phyloP scores from a whole-genome alignment of 2,888 invertebrate species.

The Lasiommata megera region DNA sequence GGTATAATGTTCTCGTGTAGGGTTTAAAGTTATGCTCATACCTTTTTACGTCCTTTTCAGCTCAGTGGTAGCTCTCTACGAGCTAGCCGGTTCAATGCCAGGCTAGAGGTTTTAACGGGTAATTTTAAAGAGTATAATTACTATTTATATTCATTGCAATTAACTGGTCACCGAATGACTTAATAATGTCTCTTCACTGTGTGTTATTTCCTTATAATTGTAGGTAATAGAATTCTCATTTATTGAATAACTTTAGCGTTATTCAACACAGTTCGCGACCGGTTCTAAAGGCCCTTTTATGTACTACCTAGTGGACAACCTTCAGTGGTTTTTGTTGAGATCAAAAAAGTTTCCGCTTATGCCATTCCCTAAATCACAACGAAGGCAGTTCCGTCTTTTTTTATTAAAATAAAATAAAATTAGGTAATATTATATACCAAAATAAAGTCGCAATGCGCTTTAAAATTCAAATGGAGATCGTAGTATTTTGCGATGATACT shows the following conservation, averaged over 20 bases:
- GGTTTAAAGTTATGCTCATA: slow-evolving; percentile 30
- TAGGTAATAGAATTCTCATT: slow-evolving; percentile 39
- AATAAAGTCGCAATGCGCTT: slow-evolving; percentile 6
- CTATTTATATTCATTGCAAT: too few species aligned
- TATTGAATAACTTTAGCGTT: slow-evolving; percentile 39
- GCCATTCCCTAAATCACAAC: slow-evolving; percentile 31
- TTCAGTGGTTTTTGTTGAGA: slow-evolving; percentile 43
- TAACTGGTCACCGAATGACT: too few species aligned
- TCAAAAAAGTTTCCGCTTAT: slow-evolving; percentile 44
- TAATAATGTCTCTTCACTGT: slow-evolving; percentile 5
- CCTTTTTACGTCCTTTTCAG: neutral
- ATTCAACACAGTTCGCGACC: slow-evolving; percentile 35
- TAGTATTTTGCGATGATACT: too few species aligned
- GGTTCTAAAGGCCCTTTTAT: slow-evolving; percentile 42
- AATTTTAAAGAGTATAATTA: neutral
- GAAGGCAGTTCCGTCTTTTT: slow-evolving; percentile 37
- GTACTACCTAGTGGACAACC: slow-evolving; percentile 31
- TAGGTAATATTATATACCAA: neutral
- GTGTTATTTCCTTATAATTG: slow-evolving; percentile 36
- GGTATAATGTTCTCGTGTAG: slow-evolving; percentile 60
- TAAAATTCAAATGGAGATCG: slow-evolving; percentile 4
- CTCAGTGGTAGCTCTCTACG: neutral
- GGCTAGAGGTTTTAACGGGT: too few species aligned
- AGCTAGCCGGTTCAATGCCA: too few species aligned
- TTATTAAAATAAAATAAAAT: too few species aligned